Evolutionary conservation across 2,888 invertebrate genomes (phyloP).

Genomic region (Metalampra italica): DNA sequence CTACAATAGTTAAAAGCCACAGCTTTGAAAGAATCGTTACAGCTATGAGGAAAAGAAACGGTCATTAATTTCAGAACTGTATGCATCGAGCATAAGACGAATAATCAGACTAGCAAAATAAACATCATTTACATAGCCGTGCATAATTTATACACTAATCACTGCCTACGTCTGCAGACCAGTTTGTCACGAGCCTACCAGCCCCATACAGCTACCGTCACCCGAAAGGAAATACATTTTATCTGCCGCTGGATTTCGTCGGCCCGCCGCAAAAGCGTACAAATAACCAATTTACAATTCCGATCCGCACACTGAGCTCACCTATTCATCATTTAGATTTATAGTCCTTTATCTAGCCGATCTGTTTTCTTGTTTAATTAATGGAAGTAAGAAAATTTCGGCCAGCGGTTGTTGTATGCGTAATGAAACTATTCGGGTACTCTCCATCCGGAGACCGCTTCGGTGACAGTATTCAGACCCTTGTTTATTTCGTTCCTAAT

Average conservation of each 20-base stretch:
- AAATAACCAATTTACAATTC: constrained; percentile 72
- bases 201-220: not conserved
- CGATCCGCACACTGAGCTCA: constrained; percentile 53
- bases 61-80: too few species aligned
- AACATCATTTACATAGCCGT: too few species aligned
- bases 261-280: constrained; percentile 36
- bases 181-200: constrained; percentile 1
- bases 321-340: constrained; percentile 77
- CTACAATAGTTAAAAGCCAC: too few species aligned
- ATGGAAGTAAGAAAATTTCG: constrained; percentile 64
- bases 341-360: constrained; percentile 71
- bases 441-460: constrained; percentile 3
- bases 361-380: constrained; percentile 75
- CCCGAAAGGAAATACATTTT: constrained; percentile 5
- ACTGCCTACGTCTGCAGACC: not conserved
- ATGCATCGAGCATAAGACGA: too few species aligned
- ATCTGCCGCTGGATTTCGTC: constrained; percentile 21
- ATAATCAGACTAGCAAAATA: too few species aligned
- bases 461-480: constrained; percentile 8
- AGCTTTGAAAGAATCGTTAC: too few species aligned
- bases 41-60: too few species aligned
- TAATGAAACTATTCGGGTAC: constrained; percentile 17
- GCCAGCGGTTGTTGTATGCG: constrained; percentile 22
- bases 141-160: too few species aligned
- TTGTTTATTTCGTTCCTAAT: constrained; percentile 3